Percentiles rank a stretch among this genome's conserved stretches.
Evolutionary conservation across 92 coral and sea anemone genomes (phyloP).

Genomic region (Epizoanthus illoricatus): DNA sequence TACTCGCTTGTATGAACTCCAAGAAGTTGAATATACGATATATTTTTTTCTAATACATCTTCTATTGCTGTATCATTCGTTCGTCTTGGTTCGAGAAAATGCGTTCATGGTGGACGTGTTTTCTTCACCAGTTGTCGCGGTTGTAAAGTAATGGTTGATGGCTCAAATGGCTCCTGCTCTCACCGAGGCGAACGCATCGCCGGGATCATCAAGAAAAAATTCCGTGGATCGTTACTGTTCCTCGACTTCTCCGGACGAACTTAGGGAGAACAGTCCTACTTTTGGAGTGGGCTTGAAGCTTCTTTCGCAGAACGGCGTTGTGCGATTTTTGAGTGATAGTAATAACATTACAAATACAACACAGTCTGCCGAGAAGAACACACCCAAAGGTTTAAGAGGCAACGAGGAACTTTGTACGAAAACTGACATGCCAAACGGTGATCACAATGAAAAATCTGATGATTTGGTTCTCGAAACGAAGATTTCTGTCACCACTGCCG

Average conservation of each 20-base stretch:
- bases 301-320: constrained; percentile 97
- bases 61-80: constrained; percentile 50
- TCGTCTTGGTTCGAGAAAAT: constrained; percentile 79
- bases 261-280: constrained; percentile 71
- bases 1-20: constrained; percentile 66
- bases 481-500: constrained; percentile 47
- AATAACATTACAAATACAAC: constrained; percentile 92
- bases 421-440: constrained; percentile 94
- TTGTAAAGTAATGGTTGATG: constrained; percentile 99
- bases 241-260: constrained; percentile 85
- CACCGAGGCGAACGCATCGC: constrained; percentile 99
- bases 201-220: constrained; percentile 98
- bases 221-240: constrained; percentile 95
- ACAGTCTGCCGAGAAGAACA: constrained; percentile 82
- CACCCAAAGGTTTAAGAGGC: constrained; percentile 84
- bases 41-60: constrained; percentile 38
- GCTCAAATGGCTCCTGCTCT: constrained; percentile 99
- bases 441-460: constrained; percentile 64
- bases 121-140: constrained; percentile 90
- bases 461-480: constrained; percentile 55
- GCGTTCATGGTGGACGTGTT: constrained; percentile 92
- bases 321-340: constrained; percentile 94
- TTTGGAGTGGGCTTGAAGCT: constrained; percentile 86
- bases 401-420: constrained; percentile 74
- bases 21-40: constrained; percentile 53